Percentiles rank a stretch among this genome's conserved stretches.
phyloP scores from a whole-genome alignment of 1,140 invertebrate genomes.

The Drosophila mauritiana region DNA sequence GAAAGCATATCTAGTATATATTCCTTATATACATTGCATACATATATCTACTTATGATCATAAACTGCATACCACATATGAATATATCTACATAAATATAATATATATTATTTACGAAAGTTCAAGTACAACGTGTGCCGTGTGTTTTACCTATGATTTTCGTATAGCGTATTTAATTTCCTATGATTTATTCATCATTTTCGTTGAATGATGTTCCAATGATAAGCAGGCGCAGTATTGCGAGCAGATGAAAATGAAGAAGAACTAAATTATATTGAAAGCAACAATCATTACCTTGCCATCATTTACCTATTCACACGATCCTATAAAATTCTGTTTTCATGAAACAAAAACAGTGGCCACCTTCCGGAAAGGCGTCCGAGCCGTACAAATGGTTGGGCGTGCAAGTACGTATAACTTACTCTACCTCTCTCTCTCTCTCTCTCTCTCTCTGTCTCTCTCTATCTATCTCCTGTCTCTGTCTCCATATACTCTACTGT shows the following conservation, averaged over 20 bases:
- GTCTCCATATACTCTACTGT: slow-evolving; percentile 53
- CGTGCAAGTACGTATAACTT: slow-evolving; percentile 96
- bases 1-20: slow-evolving; percentile 62
- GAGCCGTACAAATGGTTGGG: slow-evolving; percentile 98
- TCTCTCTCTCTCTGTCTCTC: slow-evolving; percentile 56
- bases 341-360: slow-evolving; percentile 91
- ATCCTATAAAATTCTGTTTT: slow-evolving; percentile 85
- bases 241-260: slow-evolving; percentile 43
- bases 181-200: slow-evolving; percentile 48
- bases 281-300: slow-evolving; percentile 78
- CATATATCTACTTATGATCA: slow-evolving; percentile 57
- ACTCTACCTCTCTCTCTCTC: slow-evolving; percentile 65
- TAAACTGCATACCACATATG: slow-evolving; percentile 66
- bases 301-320: slow-evolving; percentile 84
- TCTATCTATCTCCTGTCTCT: slow-evolving; percentile 59
- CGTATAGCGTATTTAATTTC: slow-evolving; percentile 34
- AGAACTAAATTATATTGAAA: slow-evolving; percentile 35
- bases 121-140: slow-evolving; percentile 63
- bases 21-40: slow-evolving; percentile 52
- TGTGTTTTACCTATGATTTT: slow-evolving; percentile 47
- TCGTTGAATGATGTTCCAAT: slow-evolving; percentile 52
- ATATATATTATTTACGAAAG: slow-evolving; percentile 54
- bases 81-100: slow-evolving; percentile 44
- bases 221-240: slow-evolving; percentile 42
- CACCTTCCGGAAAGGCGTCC: slow-evolving; percentile 99